These are phyloP conservation scores for Panzeria rudis DNA, from an alignment of 2,888 invertebrate species.

Conservation along the genomic window DNA sequence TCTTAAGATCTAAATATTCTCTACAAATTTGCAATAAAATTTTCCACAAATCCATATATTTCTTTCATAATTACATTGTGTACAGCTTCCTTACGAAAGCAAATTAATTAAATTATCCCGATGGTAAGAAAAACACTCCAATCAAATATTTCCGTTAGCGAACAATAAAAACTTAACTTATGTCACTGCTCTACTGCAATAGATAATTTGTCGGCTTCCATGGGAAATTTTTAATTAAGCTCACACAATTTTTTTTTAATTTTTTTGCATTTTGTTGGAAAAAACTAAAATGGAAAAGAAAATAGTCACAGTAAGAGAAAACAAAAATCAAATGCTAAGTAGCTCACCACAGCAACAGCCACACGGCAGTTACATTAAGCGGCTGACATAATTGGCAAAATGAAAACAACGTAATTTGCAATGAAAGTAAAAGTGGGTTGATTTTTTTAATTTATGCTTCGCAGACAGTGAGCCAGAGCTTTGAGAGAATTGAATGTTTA, in stretches of 20 bases:
- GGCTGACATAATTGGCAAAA: slow-evolving; percentile 66
- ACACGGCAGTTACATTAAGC: slow-evolving; percentile 5
- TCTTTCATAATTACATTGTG: not conserved
- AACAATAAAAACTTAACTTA: slow-evolving; percentile 36
- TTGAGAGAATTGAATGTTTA: slow-evolving; percentile 12
- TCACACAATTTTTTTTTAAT: slow-evolving; percentile 37
- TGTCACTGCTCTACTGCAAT: slow-evolving; percentile 37
- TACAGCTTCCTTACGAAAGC: not conserved
- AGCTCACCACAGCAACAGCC: slow-evolving; percentile 22
- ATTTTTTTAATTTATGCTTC: slow-evolving; percentile 46
- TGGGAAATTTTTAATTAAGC: slow-evolving; percentile 61
- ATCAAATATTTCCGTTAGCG: slow-evolving; percentile 56
- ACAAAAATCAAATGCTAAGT: slow-evolving; percentile 36
- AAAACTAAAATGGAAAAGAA: too few species aligned
- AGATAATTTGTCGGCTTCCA: slow-evolving; percentile 4
- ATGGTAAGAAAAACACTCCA: slow-evolving; percentile 1
- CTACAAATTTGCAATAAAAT: too few species aligned
- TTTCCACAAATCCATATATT: not conserved
- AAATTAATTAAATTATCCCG: slow-evolving; percentile 7
- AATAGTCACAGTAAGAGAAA: slow-evolving; percentile 25
- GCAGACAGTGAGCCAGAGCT: slow-evolving; percentile 8
- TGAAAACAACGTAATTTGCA: slow-evolving; percentile 64
- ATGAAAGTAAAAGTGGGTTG: slow-evolving; percentile 76
- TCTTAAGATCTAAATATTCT: too few species aligned
- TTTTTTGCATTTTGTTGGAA: slow-evolving; percentile 12